Base-by-base conservation (phyloP, 2,888 invertebrate genomes). In the Ypsolopha scabrella region DNA sequence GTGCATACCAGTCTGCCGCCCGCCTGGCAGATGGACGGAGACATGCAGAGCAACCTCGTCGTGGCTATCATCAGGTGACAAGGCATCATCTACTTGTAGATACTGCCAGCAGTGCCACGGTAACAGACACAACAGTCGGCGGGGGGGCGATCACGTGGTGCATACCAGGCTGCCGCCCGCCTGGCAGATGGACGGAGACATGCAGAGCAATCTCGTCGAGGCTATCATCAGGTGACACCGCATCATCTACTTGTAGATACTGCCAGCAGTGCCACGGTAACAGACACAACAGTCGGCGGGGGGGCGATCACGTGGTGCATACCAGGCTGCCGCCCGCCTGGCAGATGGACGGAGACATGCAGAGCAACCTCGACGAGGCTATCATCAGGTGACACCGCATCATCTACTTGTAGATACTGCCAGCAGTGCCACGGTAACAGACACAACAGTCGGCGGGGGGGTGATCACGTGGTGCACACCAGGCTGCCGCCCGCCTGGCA, bases 161-260 rank as follows among this genome's bases (percentile, higher is more conserved):
- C 98, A 98, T 81, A 91, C 92, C 61, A 92, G 94, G 51, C 87
- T 98, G 60, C 93, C 94, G 45, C 92, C 92, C 54, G 93, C 97
- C 53, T 96, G 96, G 92, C 91, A 93, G 68, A 94, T 96, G 92
- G 94, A 94, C 69, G 88, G 92, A 10, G 97, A 97, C 79, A 94
- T 95, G 89, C 95, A 95, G 82, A 93, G 94, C 62, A 97, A 96
- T 73, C 93, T 97, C 75, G 94, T 98, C n/a, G 98, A 98, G 79
- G 94, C 97, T 33, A 94, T 98, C 64, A 93, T 98, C 64, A 95
- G 94, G 95, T 94, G 72, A 24, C n/a, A 24, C 24, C 24, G 4
- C 24, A 24, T 24, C 4, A 24, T 24, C 24, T 24, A 24, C 24
- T 24, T 2, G 4, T 24, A n/a, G 98, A 48, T 96, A 96, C 72